Base-by-base conservation (phyloP, 2,113 vertebrate species). In the Motacilla tschutschensis region DNA sequence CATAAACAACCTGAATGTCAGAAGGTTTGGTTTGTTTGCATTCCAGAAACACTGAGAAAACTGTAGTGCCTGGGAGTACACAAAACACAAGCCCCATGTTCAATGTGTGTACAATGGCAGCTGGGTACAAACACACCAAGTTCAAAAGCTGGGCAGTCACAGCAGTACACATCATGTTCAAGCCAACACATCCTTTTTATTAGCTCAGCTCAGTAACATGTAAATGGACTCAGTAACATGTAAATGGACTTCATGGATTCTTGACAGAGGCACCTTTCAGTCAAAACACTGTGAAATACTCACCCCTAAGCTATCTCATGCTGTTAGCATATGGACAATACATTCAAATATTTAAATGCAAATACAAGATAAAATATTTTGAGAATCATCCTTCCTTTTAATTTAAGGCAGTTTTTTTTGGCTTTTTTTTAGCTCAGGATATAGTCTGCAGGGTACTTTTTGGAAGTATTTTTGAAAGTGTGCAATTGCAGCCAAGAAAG, bases 81-180 rank as follows among this genome's bases (percentile, higher is more conserved):
- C 5, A 53, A 44, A 66, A 31, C 44, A 67, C 33, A 43, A 51
- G 14, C 12, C 62, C 33, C 2, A 3, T 21, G 22, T 40, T 51
- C 41, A 43, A 3, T 5, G 25, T 17, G 2, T 2, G 1, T 33
- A 26, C 29, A 73, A 6, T 12, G 35, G 36, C 2, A 7, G 38
- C 38, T 62, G 29, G 20, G 26, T n/a, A 65, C 50, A 89, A 81
- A 72, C 33, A 81, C 7, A 35, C 3, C 33, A 20, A 47, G 10
- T 13, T 62, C 40, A 46, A 76, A 81, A 64, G 36, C 58, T 33
- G 4, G 5, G 43, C 43, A 53, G 20, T n/a, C 51, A 43, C n/a
- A 12, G 17, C 44, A 62, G 16, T 12, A 46, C 6, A 57, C 47
- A 26, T 1, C 43, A 29, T 8, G 9, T 14, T 57, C 46, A 65